Evolutionary conservation across 2,797 vertebrate genomes (phyloP).

Genomic region (Acipenser ruthenus): DNA sequence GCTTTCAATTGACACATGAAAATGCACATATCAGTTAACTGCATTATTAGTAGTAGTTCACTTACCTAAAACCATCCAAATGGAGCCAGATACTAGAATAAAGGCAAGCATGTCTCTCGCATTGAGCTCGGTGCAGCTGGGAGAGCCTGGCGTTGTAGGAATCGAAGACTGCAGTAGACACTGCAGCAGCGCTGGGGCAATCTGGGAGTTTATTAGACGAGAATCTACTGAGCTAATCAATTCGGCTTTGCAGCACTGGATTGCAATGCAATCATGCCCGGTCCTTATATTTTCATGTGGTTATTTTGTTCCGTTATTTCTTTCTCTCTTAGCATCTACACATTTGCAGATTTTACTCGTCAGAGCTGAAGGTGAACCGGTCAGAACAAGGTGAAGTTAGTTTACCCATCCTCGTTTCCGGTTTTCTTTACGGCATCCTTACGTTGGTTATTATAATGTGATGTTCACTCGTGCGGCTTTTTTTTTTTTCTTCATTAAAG

Average conservation of each 20-base stretch:
- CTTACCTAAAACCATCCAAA: conserved; percentile 72
- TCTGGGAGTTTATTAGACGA: conserved; percentile 47
- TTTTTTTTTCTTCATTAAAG: too few relatives aligned
- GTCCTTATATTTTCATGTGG: too few relatives aligned
- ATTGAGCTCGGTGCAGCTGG: conserved; percentile 50
- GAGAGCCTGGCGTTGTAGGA: conserved; percentile 38
- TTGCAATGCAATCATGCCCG: too few relatives aligned
- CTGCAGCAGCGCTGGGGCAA: conserved; percentile 56
- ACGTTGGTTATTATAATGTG: too few relatives aligned
- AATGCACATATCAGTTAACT: too few relatives aligned
- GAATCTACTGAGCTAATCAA: conserved; percentile 16
- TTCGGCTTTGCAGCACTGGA: conserved; percentile 5
- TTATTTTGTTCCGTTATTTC: too few relatives aligned
- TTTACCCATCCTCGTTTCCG: too few relatives aligned
- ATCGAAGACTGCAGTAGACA: conserved; percentile 53
- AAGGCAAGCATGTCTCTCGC: conserved; percentile 70
- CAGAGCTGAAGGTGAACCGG: not conserved
- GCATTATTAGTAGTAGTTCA: conserved; percentile 9
- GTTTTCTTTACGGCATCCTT: too few relatives aligned
- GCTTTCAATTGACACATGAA: too few relatives aligned
- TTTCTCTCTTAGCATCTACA: too few relatives aligned
- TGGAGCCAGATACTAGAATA: conserved; percentile 64
- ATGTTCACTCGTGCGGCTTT: too few relatives aligned
- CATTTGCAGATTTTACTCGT: too few relatives aligned
- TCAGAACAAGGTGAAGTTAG: not conserved